Conservation (phyloP, 2,888 invertebrate genomes). For the Cephus runcator region DNA sequence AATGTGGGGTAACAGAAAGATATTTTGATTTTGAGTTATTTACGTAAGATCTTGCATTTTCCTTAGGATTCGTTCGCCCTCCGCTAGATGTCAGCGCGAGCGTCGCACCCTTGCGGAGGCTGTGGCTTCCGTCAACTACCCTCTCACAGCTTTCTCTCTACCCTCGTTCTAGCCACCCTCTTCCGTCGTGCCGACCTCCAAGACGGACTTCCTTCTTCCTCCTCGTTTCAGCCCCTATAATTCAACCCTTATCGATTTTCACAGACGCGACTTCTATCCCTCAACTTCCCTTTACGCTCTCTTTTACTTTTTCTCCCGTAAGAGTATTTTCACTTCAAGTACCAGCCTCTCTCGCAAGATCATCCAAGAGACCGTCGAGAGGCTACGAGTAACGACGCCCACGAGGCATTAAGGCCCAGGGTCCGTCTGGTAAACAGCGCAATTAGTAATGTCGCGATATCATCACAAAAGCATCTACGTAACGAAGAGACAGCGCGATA, state of each 20-base stretch:
- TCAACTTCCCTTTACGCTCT: background rate
- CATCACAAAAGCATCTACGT: conserved; percentile 19
- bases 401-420: background rate
- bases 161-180: background rate
- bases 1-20: too few species aligned
- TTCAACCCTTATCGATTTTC: conserved; percentile 7
- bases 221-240: background rate
- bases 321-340: background rate
- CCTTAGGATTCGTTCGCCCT: conserved; percentile 29
- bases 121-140: background rate
- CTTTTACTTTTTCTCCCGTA: background rate
- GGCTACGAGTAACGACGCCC: background rate
- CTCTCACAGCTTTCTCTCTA: background rate
- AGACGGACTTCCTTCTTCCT: conserved; percentile 5
- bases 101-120: conserved; percentile 4
- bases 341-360: background rate
- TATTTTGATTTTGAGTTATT: background rate
- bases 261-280: background rate
- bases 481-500: conserved; percentile 27
- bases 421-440: conserved; percentile 27
- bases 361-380: background rate
- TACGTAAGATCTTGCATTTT: background rate
- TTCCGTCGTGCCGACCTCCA: background rate
- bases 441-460: conserved; percentile 26
- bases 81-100: conserved; percentile 41